A percentile compares a stretch with the other conserved stretches of the same genome.
Conservation (phyloP, 2,888 invertebrate genomes). For the Thereva nobilitata region DNA sequence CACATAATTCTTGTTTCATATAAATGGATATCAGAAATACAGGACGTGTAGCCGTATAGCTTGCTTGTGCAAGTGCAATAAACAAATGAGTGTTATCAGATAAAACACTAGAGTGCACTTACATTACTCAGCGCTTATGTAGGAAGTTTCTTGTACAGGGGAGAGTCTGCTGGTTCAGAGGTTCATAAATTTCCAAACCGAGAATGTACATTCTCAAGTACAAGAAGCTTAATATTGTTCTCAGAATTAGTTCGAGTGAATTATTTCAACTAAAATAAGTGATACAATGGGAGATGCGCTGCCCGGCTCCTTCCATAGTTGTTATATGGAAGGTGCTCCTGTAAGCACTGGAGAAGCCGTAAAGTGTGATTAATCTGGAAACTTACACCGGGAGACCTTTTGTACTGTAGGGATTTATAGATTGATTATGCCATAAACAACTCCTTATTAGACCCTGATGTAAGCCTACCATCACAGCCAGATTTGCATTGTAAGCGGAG, state of each 20-base stretch:
- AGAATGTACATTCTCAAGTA: constrained; percentile 37
- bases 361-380: constrained; percentile 27
- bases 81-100: constrained; percentile 41
- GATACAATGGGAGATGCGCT: constrained; percentile 24
- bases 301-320: constrained; percentile 10
- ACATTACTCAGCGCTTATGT: constrained; percentile 39
- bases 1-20: constrained; percentile 18
- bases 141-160: constrained; percentile 31
- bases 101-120: constrained; percentile 38
- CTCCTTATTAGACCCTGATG: not conserved
- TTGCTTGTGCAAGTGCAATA: constrained; percentile 37
- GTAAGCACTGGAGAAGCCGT: constrained; percentile 6
- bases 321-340: not conserved
- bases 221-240: constrained; percentile 43
- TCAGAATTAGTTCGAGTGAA: constrained; percentile 40
- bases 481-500: not conserved
- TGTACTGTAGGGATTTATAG: constrained; percentile 7
- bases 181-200: constrained; percentile 39
- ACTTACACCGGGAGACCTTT: constrained; percentile 5
- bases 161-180: constrained; percentile 15
- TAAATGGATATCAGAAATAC: constrained; percentile 28
- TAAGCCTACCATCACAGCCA: not conserved
- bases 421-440: constrained; percentile 15
- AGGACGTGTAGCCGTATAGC: constrained; percentile 16
- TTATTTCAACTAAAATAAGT: constrained; percentile 39